Evolutionary conservation across 2,113 vertebrate genomes (phyloP).

Genomic region (Perccottus glenii): DNA sequence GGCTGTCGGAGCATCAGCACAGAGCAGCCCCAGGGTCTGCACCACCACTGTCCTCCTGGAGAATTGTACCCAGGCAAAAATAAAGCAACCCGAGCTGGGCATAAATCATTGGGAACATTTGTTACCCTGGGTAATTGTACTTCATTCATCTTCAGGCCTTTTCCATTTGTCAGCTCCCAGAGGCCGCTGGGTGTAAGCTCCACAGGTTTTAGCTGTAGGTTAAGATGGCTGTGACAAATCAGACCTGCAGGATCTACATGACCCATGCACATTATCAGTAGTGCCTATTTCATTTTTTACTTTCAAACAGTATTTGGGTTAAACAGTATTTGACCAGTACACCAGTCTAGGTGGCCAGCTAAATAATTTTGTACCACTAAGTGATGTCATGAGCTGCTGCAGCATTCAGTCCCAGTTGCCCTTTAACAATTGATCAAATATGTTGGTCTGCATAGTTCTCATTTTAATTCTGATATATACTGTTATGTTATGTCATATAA

Average conservation of each 20-base stretch:
- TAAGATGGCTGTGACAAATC: conserved; percentile 14
- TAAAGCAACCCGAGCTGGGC: conserved; percentile 78
- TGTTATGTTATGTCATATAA: no score
- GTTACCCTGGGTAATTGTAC: conserved; percentile 77
- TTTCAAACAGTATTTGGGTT: no score
- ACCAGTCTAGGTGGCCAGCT: no score
- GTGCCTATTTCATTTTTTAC: no score
- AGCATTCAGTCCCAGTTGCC: no score
- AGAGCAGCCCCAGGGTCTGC: conserved; percentile 52
- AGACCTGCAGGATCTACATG: conserved; percentile 16
- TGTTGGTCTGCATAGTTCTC: no score
- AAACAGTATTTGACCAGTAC: no score
- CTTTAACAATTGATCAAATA: no score
- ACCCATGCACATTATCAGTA: not conserved
- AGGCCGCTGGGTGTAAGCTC: conserved; percentile 62
- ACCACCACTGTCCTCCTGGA: conserved; percentile 70
- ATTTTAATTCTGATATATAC: no score
- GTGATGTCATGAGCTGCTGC: no score
- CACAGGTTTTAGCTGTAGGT: conserved; percentile 33
- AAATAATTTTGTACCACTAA: no score
- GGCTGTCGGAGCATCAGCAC: conserved; percentile 58
- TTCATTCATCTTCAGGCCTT: conserved; percentile 77
- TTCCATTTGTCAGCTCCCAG: conserved; percentile 73
- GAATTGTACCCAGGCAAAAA: conserved; percentile 70
- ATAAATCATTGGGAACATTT: conserved; percentile 83